Evolutionary conservation across 2,888 invertebrate genomes (phyloP), one percentile per base, ranked within the genome.

Genomic region (Neocrepidodera transversa): DNA sequence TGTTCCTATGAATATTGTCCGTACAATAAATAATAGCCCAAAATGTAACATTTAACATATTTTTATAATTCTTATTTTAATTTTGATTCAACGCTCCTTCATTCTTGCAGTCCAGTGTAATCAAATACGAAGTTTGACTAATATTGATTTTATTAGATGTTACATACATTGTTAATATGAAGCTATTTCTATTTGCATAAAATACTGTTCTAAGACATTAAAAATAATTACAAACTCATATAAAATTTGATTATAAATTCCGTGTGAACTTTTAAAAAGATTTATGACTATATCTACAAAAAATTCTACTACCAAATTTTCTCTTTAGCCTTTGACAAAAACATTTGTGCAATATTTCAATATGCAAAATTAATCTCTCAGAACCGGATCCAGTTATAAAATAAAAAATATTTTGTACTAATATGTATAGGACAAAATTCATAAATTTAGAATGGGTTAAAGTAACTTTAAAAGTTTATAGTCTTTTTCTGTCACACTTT

Each of bases 331-430:
- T 18, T 2, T 42, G 42, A 23, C 20, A 3, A 28, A 28, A 8
- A 42, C 42, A 42, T 26, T 8, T 42, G 51, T 50, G 10, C 51
- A 52, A 52, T 52, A 52, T 52, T 18, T 52, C 30, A 52, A 52
- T 52, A 52, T 52, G 51, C n/a, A 30, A 52, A 42, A 7, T 40
- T 40, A 47, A n/a, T 11, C 16, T 11, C 16, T 10, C 42, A 40
- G 51, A 2, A 5, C 30, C 51, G 51, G 8, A 52, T 36, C 28
- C 11, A 38, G 38, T 32, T 32, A 36, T 36, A 4, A 6, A 26
- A 49, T n/a, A 16, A 17, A 30, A 16, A 16, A n/a, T 49, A 4
- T 8, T n/a, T 5, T 1, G 11, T 43, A 20, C 23, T n/a, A 18
- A 23, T 13, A 4, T 11, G 14, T 26, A 20, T 18, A 43, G 10